phyloP scores from a whole-genome alignment of 2,113 vertebrate species.

The Petroica traversi region DNA sequence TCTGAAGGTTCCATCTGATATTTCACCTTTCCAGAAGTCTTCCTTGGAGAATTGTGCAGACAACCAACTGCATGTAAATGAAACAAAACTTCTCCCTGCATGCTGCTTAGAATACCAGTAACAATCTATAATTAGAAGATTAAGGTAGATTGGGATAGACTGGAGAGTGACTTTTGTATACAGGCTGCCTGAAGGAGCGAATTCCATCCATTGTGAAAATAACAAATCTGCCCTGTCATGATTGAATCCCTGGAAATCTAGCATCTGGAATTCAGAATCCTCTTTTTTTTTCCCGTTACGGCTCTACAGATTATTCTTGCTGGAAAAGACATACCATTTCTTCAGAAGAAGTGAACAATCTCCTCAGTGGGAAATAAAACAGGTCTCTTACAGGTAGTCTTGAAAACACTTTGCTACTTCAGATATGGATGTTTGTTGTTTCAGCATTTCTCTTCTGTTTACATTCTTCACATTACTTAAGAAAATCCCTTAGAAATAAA shows the following conservation, averaged over 20 bases:
- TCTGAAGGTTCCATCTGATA: background rate
- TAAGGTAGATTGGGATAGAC: background rate
- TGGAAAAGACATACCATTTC: background rate
- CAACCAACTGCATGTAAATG: background rate
- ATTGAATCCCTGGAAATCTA: background rate
- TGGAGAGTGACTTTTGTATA: background rate
- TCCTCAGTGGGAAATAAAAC: background rate
- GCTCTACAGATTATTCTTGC: background rate
- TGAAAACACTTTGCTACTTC: background rate
- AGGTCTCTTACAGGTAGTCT: background rate
- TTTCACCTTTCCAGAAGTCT: background rate
- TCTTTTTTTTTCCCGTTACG: background rate
- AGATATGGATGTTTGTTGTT: background rate
- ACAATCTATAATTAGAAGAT: background rate
- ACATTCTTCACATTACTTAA: background rate
- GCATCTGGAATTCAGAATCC: background rate
- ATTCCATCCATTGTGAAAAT: background rate
- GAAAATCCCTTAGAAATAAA: background rate
- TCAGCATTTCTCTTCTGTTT: background rate
- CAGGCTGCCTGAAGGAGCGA: background rate
- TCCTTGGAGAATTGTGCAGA: background rate
- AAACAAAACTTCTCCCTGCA: background rate
- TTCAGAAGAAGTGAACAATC: background rate
- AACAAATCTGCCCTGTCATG: background rate
- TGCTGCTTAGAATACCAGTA: background rate